phyloP scores from a whole-genome alignment of 2,888 invertebrate genomes.

The Diplolepis rosae region DNA sequence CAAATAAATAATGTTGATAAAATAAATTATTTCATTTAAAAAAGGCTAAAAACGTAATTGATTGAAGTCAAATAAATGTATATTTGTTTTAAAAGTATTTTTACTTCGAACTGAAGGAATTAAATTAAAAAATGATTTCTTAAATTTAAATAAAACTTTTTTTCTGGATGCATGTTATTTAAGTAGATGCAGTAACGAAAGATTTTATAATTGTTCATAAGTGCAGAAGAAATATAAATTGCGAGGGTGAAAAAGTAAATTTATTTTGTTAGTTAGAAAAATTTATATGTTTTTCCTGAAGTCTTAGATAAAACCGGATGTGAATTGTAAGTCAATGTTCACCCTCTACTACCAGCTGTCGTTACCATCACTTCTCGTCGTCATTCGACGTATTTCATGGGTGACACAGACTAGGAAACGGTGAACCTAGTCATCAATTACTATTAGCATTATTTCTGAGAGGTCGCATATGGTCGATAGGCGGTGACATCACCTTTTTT shows the following conservation, averaged over 20 bases:
- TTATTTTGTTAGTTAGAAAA: neutral
- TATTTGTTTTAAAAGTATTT: too few relatives aligned
- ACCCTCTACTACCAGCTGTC: conserved; percentile 48
- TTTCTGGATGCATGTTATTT: too few relatives aligned
- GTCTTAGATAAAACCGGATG: conserved; percentile 44
- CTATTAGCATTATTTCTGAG: conserved; percentile 70
- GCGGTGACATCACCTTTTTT: conserved; percentile 49
- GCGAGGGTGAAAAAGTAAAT: neutral
- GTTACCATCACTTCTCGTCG: conserved; percentile 28
- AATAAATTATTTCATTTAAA: too few relatives aligned
- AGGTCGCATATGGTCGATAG: conserved; percentile 67
- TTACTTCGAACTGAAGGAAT: too few relatives aligned
- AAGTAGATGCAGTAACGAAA: too few relatives aligned
- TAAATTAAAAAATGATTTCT: too few relatives aligned
- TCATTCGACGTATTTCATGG: conserved; percentile 44
- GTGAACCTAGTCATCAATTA: conserved; percentile 67
- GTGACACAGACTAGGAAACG: conserved; percentile 65
- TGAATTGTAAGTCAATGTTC: conserved; percentile 39
- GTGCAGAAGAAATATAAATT: neutral
- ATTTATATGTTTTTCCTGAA: conserved; percentile 32
- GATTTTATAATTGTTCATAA: neutral
- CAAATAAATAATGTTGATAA: too few relatives aligned
- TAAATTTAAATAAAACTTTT: too few relatives aligned
- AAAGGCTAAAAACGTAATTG: too few relatives aligned
- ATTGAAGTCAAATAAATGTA: too few relatives aligned